Base-by-base conservation (phyloP, 2,113 vertebrate genomes). In the Leptobrachium ailaonicum region DNA sequence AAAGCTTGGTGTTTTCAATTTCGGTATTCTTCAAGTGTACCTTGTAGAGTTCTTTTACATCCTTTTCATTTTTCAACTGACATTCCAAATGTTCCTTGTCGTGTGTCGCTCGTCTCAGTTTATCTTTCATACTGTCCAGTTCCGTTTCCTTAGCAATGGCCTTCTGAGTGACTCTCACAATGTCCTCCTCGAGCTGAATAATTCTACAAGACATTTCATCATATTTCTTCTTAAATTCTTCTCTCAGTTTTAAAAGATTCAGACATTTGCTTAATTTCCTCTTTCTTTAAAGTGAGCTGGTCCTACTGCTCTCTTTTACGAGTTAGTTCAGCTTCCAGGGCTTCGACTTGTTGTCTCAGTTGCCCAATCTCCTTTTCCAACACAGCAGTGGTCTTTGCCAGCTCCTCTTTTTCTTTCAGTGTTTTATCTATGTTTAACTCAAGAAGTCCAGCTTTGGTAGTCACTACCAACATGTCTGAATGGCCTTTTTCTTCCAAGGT, bases 31-130 rank as follows among this genome's bases (percentile, higher is more conserved):
- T 99, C 92, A 98, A 92, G 86, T 98, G 97, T 93, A 99, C 98
- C 98, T 98, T 99, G 84, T 98, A 99, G 20, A 99, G 94, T 80
- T 98, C 96, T 87, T 99, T 99, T 86, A 98, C 98, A 86, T 99
- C 98, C 87, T 93, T 98, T 88, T 99, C 97, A 76, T 96, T 96
- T 89, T 98, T 98, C 75, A 98, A 84, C 44, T 96, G 95, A 83
- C 91, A 94, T 84, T 99, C 98, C 66, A 98, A 90, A 53, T 92
- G 90, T 71, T 98, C 96, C 87, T 93, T 97, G 88, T 99, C 98
- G 84, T 90, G 81, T 5, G 85, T 89, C 73, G 94, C 83, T 87
- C 97, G 98, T 90, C 95, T 97, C 85, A 98, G 89, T 85, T 94
- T 94, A 86, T 98, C 96, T 88, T 94, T 97, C 75, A 98, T 87